Percentiles rank a stretch among this genome's conserved stretches.
phyloP scores from a whole-genome alignment of 2,888 invertebrate genomes.

The Luffia ferchaultella region DNA sequence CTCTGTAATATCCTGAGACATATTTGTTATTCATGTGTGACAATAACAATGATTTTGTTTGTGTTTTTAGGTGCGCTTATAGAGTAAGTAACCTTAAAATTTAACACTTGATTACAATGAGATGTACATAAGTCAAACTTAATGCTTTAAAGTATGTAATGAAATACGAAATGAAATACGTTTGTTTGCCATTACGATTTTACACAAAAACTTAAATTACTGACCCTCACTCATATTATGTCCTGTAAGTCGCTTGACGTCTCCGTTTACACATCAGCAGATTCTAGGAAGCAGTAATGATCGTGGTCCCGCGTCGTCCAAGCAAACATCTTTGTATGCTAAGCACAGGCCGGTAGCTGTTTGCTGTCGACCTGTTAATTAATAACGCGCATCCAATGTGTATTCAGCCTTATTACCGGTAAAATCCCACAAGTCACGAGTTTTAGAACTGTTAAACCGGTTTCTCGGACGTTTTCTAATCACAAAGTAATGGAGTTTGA shows the following conservation, averaged over 20 bases:
- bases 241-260: neutral
- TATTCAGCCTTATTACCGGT: constrained; percentile 65
- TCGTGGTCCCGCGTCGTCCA: constrained; percentile 32
- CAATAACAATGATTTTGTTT: too few relatives aligned
- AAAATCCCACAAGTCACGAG: constrained; percentile 65
- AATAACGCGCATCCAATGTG: constrained; percentile 57
- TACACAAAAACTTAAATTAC: too few relatives aligned
- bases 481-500: constrained; percentile 33
- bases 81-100: too few relatives aligned
- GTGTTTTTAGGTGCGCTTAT: too few relatives aligned
- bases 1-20: too few relatives aligned
- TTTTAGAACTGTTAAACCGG: constrained; percentile 40
- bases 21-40: too few relatives aligned
- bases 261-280: neutral
- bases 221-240: neutral
- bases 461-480: constrained; percentile 48
- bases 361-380: constrained; percentile 66
- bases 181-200: too few relatives aligned
- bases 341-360: constrained; percentile 61
- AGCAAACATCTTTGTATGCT: constrained; percentile 50
- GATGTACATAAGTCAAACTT: too few relatives aligned
- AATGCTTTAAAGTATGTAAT: too few relatives aligned
- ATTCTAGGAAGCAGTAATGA: neutral
- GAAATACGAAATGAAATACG: too few relatives aligned
- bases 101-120: too few relatives aligned